Evolutionary conservation across 1,140 invertebrate genomes (phyloP).

Genomic region (Cotesia glomerata): DNA sequence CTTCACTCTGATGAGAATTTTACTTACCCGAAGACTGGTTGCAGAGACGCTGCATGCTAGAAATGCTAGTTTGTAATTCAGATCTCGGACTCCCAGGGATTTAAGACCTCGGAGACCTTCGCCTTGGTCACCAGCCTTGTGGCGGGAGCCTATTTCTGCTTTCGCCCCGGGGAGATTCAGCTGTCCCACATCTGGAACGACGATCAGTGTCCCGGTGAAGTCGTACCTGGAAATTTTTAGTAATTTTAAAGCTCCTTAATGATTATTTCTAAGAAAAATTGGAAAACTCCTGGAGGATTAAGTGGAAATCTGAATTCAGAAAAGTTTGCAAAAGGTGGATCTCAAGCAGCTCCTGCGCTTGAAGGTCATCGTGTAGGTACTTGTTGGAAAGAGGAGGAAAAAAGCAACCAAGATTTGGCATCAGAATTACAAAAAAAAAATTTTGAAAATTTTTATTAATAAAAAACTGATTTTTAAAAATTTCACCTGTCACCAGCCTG

Average conservation of each 20-base stretch:
- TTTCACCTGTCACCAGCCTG: slow-evolving; percentile 70
- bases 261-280: background rate
- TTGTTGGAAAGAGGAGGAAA: too few relatives aligned
- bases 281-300: too few relatives aligned
- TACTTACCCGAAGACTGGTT: slow-evolving; percentile 77
- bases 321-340: too few relatives aligned
- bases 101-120: slow-evolving; percentile 94
- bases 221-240: slow-evolving; percentile 74
- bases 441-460: background rate
- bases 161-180: slow-evolving; percentile 85
- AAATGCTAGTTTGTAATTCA: slow-evolving; percentile 95
- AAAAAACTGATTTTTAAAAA: background rate
- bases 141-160: slow-evolving; percentile 79
- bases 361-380: too few relatives aligned
- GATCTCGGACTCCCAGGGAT: slow-evolving; percentile 91
- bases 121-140: slow-evolving; percentile 74
- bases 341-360: too few relatives aligned
- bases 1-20: background rate
- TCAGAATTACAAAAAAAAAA: too few relatives aligned
- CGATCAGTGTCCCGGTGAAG: slow-evolving; percentile 96
- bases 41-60: slow-evolving; percentile 90
- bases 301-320: too few relatives aligned
- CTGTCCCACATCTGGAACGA: slow-evolving; percentile 93
- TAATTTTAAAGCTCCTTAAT: background rate
- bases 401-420: too few relatives aligned